Base-by-base conservation (phyloP, 2,888 invertebrate genomes). In the Fragum sueziense region DNA sequence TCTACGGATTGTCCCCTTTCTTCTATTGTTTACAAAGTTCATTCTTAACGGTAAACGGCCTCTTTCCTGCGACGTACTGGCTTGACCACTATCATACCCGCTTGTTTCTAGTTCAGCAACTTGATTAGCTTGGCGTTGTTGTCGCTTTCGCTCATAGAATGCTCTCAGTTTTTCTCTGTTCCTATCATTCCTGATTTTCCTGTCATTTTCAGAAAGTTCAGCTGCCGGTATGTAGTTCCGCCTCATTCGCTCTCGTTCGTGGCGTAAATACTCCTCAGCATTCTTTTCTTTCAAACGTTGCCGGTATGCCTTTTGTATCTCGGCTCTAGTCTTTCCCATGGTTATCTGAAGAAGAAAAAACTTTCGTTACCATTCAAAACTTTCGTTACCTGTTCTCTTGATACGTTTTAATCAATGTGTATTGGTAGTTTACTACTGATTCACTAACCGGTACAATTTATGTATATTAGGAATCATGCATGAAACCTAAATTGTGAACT, bases 291-390 rank as follows among this genome's bases (percentile, higher is more conserved):
- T 84, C 25, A 67, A 25, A 17, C 80, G 47, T 37, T 84, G 51
- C 11, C 80, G n/a, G 34, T 83, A 80, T 3, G 80, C 80, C 20
- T 71, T 65, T 59, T 80, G 80, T 25, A 80, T 80, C 57, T 76
- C 84, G 14, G 79, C 78, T 27, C 74, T 25, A 31, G 67, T 71
- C 59, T 84, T 84, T 4, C 62, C 76, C 84, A 80, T 84, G 41
- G 17, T 17, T 41, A 14, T 41, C 17, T 41, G 41, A 41, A 14
- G 11, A 14, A 17, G 9, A 41, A 41, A 41, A 41, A 14, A 17
- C n/a, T n/a, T 41, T 41, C 41, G 41, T 25, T 57, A 57, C n/a
- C 57, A 57, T n/a, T n/a, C n/a, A n/a, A n/a, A n/a, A n/a, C n/a
- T n/a, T n/a, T n/a, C n/a, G n/a, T n/a, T n/a, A n/a, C n/a, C n/a